phyloP scores from a whole-genome alignment of 2,888 invertebrate species.

The Entomobrya proxima region DNA sequence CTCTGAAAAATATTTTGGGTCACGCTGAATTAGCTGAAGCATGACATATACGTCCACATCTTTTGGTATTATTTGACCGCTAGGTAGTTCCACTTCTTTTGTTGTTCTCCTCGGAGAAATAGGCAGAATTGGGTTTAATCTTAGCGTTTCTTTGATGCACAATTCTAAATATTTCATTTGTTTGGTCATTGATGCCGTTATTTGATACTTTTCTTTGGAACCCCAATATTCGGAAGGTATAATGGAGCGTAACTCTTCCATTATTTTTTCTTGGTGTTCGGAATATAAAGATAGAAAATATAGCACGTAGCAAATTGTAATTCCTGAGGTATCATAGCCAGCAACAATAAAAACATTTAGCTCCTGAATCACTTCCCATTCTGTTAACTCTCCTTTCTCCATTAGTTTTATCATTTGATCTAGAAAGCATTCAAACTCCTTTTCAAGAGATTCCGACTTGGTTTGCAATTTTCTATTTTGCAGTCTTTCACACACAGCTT shows the following conservation, averaged over 20 bases:
- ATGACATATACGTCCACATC: background rate
- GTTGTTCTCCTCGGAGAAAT: constrained; percentile 1
- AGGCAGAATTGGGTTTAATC: background rate
- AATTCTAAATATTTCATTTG: constrained; percentile 27
- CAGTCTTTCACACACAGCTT: too few species aligned
- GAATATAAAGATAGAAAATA: background rate
- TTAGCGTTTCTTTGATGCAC: constrained; percentile 29
- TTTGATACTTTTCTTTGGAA: background rate
- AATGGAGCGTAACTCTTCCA: background rate
- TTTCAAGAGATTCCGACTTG: too few species aligned
- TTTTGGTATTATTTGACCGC: constrained; percentile 8
- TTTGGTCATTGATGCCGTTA: background rate
- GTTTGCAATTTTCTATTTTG: too few species aligned
- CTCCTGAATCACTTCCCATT: constrained; percentile 12
- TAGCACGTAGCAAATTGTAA: background rate
- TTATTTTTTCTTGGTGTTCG: background rate
- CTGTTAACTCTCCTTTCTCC: background rate
- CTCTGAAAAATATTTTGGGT: background rate
- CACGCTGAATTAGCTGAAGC: background rate
- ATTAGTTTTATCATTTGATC: background rate
- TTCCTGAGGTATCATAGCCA: constrained; percentile 11
- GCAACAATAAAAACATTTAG: constrained; percentile 21
- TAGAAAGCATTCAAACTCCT: background rate
- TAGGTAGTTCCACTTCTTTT: background rate
- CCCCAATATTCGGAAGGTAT: background rate